Percentiles rank a stretch among this genome's conserved stretches.
phyloP scores from a whole-genome alignment of 1,140 invertebrate species.

The Pseudomyrmex dendroicus region DNA sequence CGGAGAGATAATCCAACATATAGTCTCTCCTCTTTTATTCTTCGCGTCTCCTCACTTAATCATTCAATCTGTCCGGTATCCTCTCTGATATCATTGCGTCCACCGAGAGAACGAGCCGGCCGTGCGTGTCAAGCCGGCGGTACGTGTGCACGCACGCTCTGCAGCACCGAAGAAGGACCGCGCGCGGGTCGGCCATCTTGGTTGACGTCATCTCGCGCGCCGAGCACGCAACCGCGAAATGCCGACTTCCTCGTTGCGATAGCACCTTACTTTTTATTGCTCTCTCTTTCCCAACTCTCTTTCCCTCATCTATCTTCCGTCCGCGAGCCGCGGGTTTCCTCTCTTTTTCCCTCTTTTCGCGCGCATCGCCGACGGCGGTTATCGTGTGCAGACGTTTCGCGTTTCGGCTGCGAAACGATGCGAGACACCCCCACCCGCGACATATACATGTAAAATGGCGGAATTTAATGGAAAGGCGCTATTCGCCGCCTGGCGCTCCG shows the following conservation, averaged over 20 bases:
- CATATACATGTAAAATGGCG: slow-evolving; percentile 70
- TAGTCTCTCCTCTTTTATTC: neutral
- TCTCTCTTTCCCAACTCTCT: slow-evolving; percentile 40
- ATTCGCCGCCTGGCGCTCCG: slow-evolving; percentile 57
- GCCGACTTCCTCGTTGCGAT: slow-evolving; percentile 75
- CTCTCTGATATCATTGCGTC: slow-evolving; percentile 71
- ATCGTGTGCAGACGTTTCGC: slow-evolving; percentile 37
- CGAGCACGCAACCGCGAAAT: slow-evolving; percentile 75
- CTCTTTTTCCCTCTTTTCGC: slow-evolving; percentile 32
- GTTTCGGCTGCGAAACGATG: slow-evolving; percentile 72
- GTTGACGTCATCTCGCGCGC: slow-evolving; percentile 70
- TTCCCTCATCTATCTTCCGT: slow-evolving; percentile 35
- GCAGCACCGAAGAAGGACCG: slow-evolving; percentile 63
- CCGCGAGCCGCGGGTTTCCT: neutral
- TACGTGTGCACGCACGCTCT: slow-evolving; percentile 53
- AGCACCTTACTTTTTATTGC: slow-evolving; percentile 71
- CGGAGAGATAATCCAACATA: slow-evolving; percentile 15
- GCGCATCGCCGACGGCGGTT: slow-evolving; percentile 40
- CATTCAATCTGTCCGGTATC: slow-evolving; percentile 72
- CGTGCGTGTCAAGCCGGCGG: neutral
- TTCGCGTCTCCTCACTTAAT: slow-evolving; percentile 62
- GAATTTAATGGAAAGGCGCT: slow-evolving; percentile 73
- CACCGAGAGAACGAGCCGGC: slow-evolving; percentile 38
- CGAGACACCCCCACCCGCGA: slow-evolving; percentile 71
- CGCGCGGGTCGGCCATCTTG: slow-evolving; percentile 70